A percentile compares a stretch with the other conserved stretches of the same genome.
Evolutionary conservation across 2,113 vertebrate species (phyloP).

Genomic region (Perognathus longimembris): DNA sequence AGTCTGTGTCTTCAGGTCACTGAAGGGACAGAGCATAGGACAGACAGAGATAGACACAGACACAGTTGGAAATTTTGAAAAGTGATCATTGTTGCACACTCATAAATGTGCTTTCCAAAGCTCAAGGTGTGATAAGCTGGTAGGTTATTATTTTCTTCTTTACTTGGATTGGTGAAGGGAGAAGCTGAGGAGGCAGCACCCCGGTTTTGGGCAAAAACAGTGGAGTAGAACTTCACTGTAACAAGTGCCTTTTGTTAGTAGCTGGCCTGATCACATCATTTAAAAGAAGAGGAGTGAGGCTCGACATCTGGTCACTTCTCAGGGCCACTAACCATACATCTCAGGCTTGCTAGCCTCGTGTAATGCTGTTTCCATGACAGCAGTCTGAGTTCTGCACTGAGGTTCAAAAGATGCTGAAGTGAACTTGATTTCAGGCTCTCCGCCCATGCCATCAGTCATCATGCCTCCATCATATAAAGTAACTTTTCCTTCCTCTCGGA

Average conservation of each 20-base stretch:
- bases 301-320: background rate
- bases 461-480: background rate
- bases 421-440: constrained; percentile 5
- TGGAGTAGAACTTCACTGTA: background rate
- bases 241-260: background rate
- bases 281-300: background rate
- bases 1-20: background rate
- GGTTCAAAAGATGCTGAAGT: background rate
- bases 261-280: background rate
- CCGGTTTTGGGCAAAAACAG: too few relatives aligned
- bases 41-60: background rate
- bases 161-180: background rate
- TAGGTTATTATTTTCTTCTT: background rate
- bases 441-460: background rate
- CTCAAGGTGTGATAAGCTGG: background rate
- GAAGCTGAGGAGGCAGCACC: background rate
- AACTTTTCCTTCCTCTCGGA: background rate
- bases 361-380: background rate
- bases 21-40: background rate
- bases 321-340: background rate
- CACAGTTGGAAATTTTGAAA: background rate
- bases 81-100: background rate
- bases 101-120: constrained; percentile 20
- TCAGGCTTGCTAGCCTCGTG: background rate
- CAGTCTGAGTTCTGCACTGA: background rate